Evolutionary conservation across 2,797 vertebrate genomes (phyloP).

Genomic region (Gadopsis bispinosus): DNA sequence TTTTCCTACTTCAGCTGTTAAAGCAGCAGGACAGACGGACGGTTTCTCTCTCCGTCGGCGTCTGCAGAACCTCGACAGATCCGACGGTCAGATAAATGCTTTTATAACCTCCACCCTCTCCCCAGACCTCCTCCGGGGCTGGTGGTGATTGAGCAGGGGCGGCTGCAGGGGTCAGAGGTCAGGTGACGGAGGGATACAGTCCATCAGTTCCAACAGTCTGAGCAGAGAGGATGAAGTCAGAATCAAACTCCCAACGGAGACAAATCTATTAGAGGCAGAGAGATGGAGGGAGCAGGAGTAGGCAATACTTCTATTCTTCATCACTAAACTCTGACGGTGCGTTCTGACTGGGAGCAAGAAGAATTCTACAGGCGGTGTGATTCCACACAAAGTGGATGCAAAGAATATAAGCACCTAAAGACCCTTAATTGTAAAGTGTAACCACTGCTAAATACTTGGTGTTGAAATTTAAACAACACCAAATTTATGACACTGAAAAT

Average conservation of each 20-base stretch:
- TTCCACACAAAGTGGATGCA: background rate
- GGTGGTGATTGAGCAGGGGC: slow-evolving; percentile 22
- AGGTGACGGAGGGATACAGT: slow-evolving; percentile 42
- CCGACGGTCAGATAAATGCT: slow-evolving; percentile 63
- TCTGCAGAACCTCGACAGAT: slow-evolving; percentile 6
- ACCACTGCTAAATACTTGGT: background rate
- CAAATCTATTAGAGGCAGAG: slow-evolving; percentile 46
- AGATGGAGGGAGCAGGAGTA: background rate
- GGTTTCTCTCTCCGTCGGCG: background rate
- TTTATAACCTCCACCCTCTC: slow-evolving; percentile 61
- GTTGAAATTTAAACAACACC: background rate
- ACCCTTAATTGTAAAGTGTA: too few relatives aligned
- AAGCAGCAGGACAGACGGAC: background rate
- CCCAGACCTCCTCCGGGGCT: background rate
- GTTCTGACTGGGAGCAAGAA: background rate
- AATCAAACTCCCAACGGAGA: slow-evolving; percentile 38
- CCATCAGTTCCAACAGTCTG: slow-evolving; percentile 41
- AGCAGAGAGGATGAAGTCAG: slow-evolving; percentile 38
- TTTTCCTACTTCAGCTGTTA: background rate
- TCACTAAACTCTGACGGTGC: background rate
- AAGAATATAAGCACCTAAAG: background rate
- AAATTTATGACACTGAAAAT: background rate
- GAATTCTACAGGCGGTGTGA: background rate
- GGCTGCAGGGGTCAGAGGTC: slow-evolving; percentile 44
- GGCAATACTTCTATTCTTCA: background rate